phyloP scores from a whole-genome alignment of 2,113 vertebrate species.

The Dromas ardeola region DNA sequence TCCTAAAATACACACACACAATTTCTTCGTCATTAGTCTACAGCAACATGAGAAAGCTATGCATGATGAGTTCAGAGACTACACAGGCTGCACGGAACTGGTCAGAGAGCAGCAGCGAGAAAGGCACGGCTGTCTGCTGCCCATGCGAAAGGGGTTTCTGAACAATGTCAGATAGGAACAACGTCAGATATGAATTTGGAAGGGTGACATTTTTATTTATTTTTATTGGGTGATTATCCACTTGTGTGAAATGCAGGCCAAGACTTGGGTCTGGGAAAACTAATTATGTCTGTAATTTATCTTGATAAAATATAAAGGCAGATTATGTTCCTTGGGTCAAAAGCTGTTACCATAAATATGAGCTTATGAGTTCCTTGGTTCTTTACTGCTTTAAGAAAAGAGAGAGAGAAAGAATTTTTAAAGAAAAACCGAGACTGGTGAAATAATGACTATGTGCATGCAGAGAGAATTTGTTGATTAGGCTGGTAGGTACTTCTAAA shows the following conservation, averaged over 20 bases:
- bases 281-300: slow-evolving; percentile 42
- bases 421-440: not conserved
- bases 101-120: not conserved
- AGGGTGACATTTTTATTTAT: slow-evolving; percentile 40
- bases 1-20: not conserved
- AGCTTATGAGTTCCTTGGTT: not conserved
- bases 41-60: not conserved
- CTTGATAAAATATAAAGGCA: slow-evolving; percentile 44
- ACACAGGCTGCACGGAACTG: not conserved
- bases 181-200: not conserved
- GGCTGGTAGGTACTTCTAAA: not conserved
- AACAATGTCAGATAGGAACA: not conserved
- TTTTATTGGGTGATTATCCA: slow-evolving; percentile 14
- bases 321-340: slow-evolving; percentile 17
- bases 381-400: not conserved
- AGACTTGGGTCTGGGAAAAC: slow-evolving; percentile 9
- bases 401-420: not conserved
- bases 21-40: not conserved
- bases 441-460: not conserved
- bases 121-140: not conserved
- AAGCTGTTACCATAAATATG: not conserved
- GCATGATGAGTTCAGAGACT: not conserved
- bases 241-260: slow-evolving; percentile 13
- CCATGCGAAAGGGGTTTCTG: not conserved
- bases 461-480: not conserved